Conservation (phyloP, 1,140 invertebrate species). For the Cherax destructor region DNA sequence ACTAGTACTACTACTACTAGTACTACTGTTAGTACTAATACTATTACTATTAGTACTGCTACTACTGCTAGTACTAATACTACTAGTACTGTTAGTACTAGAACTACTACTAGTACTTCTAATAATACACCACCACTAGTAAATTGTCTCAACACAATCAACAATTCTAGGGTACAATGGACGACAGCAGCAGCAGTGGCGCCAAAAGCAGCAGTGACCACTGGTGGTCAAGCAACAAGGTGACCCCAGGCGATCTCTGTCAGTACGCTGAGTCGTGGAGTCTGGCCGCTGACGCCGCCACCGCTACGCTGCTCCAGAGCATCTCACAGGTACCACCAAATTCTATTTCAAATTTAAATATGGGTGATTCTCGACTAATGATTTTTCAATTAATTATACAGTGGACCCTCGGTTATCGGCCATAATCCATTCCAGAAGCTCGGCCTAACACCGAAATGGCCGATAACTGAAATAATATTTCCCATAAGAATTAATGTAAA, state of each 20-base stretch:
- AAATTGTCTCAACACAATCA: too few species aligned
- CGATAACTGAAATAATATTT: too few species aligned
- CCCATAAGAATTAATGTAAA: too few species aligned
- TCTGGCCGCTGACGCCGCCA: conserved; percentile 63
- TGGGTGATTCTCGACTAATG: too few species aligned
- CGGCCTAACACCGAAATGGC: too few species aligned
- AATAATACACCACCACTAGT: neutral
- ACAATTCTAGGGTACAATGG: neutral
- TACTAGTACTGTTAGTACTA: neutral
- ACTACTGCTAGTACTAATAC: too few species aligned
- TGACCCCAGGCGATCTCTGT: conserved; percentile 35
- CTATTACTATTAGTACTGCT: too few species aligned
- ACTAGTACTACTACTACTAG: too few species aligned
- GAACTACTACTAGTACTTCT: neutral
- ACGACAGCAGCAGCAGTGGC: neutral
- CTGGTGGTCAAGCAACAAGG: conserved; percentile 47
- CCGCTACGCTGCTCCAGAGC: conserved; percentile 52
- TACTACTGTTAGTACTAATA: too few species aligned
- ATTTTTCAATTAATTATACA: too few species aligned
- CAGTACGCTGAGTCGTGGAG: conserved; percentile 48
- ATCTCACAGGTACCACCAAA: conserved; percentile 44
- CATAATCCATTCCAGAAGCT: too few species aligned
- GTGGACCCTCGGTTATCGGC: too few species aligned
- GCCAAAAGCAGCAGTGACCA: neutral
- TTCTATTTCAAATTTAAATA: neutral